Base-by-base conservation (phyloP, 2,888 invertebrate species). In the Pimpla rufipes region DNA sequence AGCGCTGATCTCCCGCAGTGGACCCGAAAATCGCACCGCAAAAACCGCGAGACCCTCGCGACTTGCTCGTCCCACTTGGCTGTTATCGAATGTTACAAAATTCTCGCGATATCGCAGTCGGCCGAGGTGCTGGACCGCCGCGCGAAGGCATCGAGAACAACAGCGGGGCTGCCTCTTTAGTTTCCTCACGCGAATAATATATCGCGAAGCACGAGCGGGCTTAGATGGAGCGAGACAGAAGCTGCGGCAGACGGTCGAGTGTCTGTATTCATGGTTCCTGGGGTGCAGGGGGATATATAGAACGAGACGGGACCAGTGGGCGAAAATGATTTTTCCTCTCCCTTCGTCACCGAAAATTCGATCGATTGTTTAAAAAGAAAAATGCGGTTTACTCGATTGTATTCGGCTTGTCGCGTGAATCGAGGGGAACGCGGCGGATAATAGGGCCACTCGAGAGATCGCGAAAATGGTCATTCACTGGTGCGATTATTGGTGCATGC, bases 91-190 rank as follows among this genome's bases (percentile, higher is more conserved):
- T 45, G 11, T 47, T 47, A 8, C 13, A 10, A 35, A 45, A 59
- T 42, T 57, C 29, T 57, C 57, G 57, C 4, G 45, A 29, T 73
- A 45, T 29, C 23, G 29, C 11, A 45, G 29, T 45, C 35, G 45
- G 57, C 18, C 73, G 59, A 45, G 29, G 6, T 29, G 35, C 1
- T 47, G 5, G 8, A 50, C 18, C 73, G 45, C 18, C 73, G 45
- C 59, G 45, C 35, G 29, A 35, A 16, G 29, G 57, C 71, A 73
- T 73, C 29, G 71, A 47, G 42, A 71, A 73, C 59, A 59, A 59
- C 52, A 40, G 40, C 52, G 18, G 37, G 16, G 18, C 18, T 4
- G 29, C 29, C 29, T 29, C 5, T 29, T 29, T 29, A 29, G 45
- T 45, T 59, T 59, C 18, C 42, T 35, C 23, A 62, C 23, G 57